Conservation (phyloP, 2,888 invertebrate species). For the Anthrax anthrax region DNA sequence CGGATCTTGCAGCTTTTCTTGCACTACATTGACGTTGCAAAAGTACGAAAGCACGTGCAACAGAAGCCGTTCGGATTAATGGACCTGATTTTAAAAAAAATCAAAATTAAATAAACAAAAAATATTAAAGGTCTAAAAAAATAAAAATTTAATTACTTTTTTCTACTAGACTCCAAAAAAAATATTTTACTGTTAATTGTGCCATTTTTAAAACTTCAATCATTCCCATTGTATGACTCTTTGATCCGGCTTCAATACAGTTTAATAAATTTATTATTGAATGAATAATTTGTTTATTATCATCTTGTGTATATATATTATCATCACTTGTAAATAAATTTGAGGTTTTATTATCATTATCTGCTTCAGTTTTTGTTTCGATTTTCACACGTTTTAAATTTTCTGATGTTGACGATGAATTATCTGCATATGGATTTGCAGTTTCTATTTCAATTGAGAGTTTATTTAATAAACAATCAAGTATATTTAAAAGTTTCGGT, state of each 20-base stretch:
- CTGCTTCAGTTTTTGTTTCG: constrained; percentile 8
- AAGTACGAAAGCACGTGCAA: constrained; percentile 47
- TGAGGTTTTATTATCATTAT: constrained; percentile 9
- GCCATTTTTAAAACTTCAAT: constrained; percentile 56
- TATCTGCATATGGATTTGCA: neutral
- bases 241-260: constrained; percentile 46
- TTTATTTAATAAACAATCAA: constrained; percentile 24
- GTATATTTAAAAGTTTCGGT: constrained; percentile 18
- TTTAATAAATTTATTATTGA: constrained; percentile 49
- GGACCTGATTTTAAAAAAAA: constrained; percentile 35
- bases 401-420: neutral
- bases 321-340: neutral
- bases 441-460: neutral
- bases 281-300: constrained; percentile 27
- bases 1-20: constrained; percentile 51
- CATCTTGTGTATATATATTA: neutral
- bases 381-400: constrained; percentile 4
- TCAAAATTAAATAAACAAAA: neutral
- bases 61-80: constrained; percentile 45
- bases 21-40: constrained; percentile 47
- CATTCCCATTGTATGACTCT: constrained; percentile 42
- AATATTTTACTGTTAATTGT: constrained; percentile 57
- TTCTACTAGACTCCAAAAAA: constrained; percentile 57
- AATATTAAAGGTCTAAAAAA: constrained; percentile 1
- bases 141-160: constrained; percentile 37